Evolutionary conservation across 2,797 vertebrate genomes (phyloP), one percentile per base, ranked within the genome.

Genomic region (Intellagama lesueurii): DNA sequence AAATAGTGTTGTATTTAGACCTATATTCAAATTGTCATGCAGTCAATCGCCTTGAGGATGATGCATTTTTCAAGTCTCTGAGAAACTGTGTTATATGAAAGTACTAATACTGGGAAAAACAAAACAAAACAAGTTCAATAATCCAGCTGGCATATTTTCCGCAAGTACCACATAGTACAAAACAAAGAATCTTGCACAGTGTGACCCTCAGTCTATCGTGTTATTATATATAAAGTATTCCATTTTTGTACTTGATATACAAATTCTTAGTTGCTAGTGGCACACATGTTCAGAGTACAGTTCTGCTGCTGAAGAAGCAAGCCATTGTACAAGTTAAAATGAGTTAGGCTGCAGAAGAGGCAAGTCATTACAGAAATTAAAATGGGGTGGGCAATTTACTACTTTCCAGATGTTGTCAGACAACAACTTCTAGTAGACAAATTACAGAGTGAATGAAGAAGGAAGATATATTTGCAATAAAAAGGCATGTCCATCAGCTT

Each of bases 391-490:
- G 12, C 12, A 72, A 32, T 72, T 72, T 32, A n/a, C n/a, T 28
- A 16, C n/a, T 26, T 14, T 72, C 12, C 9, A 72, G 70, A 69
- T 30, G 26, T 30, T 70, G 30, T 30, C 30, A 14, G 70, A 14
- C 14, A 11, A 26, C 30, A 72, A n/a, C 12, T 72, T 72, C 70
- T n/a, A 32, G 47, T 44, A 16, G 47, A 75, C 89, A 6, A 1
- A 88, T 77, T 81, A 35, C 77, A 70, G 66, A 56, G 26, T 86
- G 11, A 89, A 0, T 75, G 88, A 86, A 85, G 16, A 90, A 86
- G 32, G 12, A 86, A 81, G 3, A 40, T 49, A 2, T 30, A 64
- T 16, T 0, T 87, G 0, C 0, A 14, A 56, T 84, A 28, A 2
- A 49, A 30, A 89, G 72, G 14, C 3, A 47, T 14, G 52, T 0